Percentiles rank a stretch among this genome's conserved stretches.
Evolutionary conservation across 2,113 vertebrate species (phyloP).

Genomic region (Dermatemys mawii): DNA sequence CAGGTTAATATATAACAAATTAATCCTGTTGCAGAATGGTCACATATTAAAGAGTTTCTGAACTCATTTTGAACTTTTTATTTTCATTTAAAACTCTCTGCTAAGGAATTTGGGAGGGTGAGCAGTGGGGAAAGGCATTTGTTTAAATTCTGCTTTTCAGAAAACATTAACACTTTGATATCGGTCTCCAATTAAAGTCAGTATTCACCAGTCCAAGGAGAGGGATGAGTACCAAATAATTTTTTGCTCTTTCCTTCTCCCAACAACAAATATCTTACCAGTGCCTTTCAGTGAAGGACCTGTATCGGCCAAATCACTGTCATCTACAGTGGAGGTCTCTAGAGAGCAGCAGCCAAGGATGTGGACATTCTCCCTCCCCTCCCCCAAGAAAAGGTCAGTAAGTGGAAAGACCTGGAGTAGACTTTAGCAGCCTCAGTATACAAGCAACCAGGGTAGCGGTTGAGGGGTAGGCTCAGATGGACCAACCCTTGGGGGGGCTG

Average conservation of each 20-base stretch:
- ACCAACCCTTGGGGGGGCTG: background rate
- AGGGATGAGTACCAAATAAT: constrained; percentile 27
- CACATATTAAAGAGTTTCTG: constrained; percentile 68
- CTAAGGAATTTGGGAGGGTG: constrained; percentile 76
- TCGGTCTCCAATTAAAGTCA: constrained; percentile 34
- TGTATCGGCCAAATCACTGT: constrained; percentile 40
- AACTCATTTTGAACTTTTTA: constrained; percentile 81
- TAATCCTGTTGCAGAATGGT: constrained; percentile 34
- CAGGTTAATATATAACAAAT: constrained; percentile 68
- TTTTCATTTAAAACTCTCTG: constrained; percentile 74
- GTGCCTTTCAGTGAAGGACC: constrained; percentile 6
- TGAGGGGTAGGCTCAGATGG: background rate
- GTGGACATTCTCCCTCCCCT: background rate
- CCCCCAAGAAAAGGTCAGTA: background rate
- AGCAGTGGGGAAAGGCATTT: constrained; percentile 62
- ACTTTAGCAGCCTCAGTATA: background rate
- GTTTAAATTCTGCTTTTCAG: constrained; percentile 74
- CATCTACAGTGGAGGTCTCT: constrained; percentile 43
- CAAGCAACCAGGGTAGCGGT: background rate
- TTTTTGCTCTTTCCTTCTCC: background rate
- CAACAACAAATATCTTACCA: constrained; percentile 24
- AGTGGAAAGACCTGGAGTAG: background rate
- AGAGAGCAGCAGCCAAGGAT: background rate
- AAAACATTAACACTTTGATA: constrained; percentile 71
- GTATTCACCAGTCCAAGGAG: constrained; percentile 17